Evolutionary conservation across 1,140 invertebrate species (phyloP).

Genomic region (Euborellia annulipes): DNA sequence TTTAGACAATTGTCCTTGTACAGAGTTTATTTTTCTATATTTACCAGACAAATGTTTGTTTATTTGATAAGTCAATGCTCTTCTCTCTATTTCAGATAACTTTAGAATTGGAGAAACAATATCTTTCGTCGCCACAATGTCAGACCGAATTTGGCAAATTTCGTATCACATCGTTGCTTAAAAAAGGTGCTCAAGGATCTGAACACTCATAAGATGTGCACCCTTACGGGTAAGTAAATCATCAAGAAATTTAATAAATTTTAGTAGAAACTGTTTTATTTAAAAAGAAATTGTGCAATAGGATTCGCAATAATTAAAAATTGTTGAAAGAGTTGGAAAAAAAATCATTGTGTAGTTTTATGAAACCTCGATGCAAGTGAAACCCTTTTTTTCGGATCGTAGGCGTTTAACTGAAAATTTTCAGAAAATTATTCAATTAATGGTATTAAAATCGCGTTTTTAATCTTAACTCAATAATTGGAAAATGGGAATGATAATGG

Average conservation of each 20-base stretch:
- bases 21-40: neutral
- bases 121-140: constrained; percentile 52
- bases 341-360: neutral
- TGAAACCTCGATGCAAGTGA: neutral
- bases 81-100: constrained; percentile 40
- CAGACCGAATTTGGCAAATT: constrained; percentile 33
- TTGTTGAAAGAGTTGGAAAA: no score
- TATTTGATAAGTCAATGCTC: neutral
- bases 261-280: neutral
- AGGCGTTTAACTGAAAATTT: neutral
- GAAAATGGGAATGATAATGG: no score
- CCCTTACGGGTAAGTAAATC: constrained; percentile 44
- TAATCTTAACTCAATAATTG: neutral
- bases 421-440: neutral
- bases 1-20: neutral
- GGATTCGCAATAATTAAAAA: no score
- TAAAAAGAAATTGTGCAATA: no score
- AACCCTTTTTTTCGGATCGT: neutral
- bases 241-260: neutral
- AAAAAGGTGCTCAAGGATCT: constrained; percentile 61
- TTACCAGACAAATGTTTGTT: neutral
- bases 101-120: constrained; percentile 64
- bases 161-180: constrained; percentile 54
- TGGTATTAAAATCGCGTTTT: neutral
- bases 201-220: constrained; percentile 61